phyloP scores from a whole-genome alignment of 2,797 vertebrate species.

The Rhinatrema bivittatum region DNA sequence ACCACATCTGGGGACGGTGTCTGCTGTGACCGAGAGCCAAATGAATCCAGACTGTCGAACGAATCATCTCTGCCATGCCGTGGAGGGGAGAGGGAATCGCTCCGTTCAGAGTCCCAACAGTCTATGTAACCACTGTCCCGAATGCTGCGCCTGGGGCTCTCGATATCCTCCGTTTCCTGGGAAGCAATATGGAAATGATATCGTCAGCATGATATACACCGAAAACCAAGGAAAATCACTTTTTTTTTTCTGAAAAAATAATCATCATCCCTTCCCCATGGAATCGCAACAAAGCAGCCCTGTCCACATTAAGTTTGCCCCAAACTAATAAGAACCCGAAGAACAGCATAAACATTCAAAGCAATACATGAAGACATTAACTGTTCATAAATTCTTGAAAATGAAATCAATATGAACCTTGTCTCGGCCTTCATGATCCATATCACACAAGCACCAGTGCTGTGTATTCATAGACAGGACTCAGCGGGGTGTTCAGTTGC shows the following conservation, averaged over 20 bases:
- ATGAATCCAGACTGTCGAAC: constrained; percentile 97
- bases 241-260: too few relatives aligned
- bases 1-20: constrained; percentile 93
- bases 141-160: constrained; percentile 84
- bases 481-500: constrained; percentile 18
- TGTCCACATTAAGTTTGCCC: too few relatives aligned
- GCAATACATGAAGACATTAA: too few relatives aligned
- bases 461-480: constrained; percentile 18
- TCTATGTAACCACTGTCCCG: constrained; percentile 96
- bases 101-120: constrained; percentile 95
- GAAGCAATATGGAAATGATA: constrained; percentile 9
- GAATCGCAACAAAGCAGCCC: too few relatives aligned
- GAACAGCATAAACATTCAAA: too few relatives aligned
- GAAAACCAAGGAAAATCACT: too few relatives aligned
- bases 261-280: too few relatives aligned
- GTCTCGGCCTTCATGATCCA: constrained; percentile 39
- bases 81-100: constrained; percentile 88
- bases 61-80: constrained; percentile 90
- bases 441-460: constrained; percentile 18
- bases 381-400: too few relatives aligned
- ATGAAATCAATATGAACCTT: constrained; percentile 37
- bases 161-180: constrained; percentile 83
- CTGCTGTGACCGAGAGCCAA: constrained; percentile 88
- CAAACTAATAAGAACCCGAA: too few relatives aligned
- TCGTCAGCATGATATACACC: too few relatives aligned